Base-by-base conservation (phyloP, 2,888 invertebrate genomes). In the Dinocampus coccinellae region DNA sequence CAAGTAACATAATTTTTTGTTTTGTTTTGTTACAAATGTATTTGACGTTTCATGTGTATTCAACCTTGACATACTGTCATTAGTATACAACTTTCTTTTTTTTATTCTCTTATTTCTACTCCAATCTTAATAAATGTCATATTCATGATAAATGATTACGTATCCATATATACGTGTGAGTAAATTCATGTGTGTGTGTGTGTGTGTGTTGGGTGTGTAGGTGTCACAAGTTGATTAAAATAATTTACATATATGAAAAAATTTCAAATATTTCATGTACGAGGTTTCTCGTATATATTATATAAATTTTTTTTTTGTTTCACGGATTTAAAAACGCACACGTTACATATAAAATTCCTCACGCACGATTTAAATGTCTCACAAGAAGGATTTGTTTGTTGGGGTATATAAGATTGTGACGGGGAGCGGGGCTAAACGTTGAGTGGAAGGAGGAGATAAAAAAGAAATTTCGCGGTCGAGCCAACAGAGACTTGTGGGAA, bases 401-500 rank as follows among this genome's bases (percentile, higher is more conserved):
- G 24, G 36, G 13, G 55, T n/a, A n/a, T n/a, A n/a, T 34, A 33
- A 55, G 42, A 47, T 66, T 42, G 70, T 57, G 66, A 67, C 29
- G 29, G 42, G 33, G 33, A 58, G 67, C 55, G 62, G 63, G 33
- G 55, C 29, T 20, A 52, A 53, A 47, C 39, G 55, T 42, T 34
- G 20, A 58, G 36, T n/a, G 13, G 47, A 13, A 57, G 57, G 34
- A 39, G 24, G 42, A 67, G 58, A 65, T 47, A 66, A 65, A 52
- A 62, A 63, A 64, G 62, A 47, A 55, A 57, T 66, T 66, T 66
- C 66, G 66, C 66, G 66, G 66, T 66, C 66, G 57, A 66, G 57
- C 11, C 57, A 65, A 57, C 52, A 64, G 33, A 42, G 52, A 34
- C 36, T 66, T 55, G 66, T 66, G 66, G 66, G 66, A 66, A 66